A percentile compares a stretch with the other conserved stretches of the same genome.
phyloP scores from a whole-genome alignment of 2,113 vertebrate genomes.

The Melanerpes formicivorus region DNA sequence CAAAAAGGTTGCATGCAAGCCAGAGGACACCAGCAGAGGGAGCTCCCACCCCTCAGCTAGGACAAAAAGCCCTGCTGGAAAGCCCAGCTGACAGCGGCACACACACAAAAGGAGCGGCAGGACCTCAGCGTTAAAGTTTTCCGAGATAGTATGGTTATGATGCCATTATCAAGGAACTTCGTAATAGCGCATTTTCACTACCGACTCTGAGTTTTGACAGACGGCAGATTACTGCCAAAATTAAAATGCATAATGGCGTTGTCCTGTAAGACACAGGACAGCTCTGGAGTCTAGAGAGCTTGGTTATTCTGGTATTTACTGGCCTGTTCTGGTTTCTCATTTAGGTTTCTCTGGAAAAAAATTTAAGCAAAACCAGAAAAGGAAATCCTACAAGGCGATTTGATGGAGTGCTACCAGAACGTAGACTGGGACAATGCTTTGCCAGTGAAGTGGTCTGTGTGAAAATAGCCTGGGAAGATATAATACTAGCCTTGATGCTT shows the following conservation, averaged over 20 bases:
- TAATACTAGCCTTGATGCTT: neutral
- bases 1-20: neutral
- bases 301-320: neutral
- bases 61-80: neutral
- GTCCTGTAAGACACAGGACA: neutral
- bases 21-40: constrained; percentile 21
- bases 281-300: neutral
- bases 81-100: neutral
- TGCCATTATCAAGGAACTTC: neutral
- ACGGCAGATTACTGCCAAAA: neutral
- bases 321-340: neutral
- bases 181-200: neutral
- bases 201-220: neutral
- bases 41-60: neutral
- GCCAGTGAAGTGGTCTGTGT: neutral
- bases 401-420: neutral
- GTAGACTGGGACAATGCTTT: neutral
- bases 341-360: neutral
- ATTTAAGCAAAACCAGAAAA: neutral
- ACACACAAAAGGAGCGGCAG: neutral
- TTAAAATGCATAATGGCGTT: neutral
- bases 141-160: neutral
- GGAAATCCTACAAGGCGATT: neutral
- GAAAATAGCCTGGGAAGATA: neutral
- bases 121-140: neutral